Evolutionary conservation across 2,113 vertebrate species (phyloP).

Genomic region (Gasterosteus nipponicus): DNA sequence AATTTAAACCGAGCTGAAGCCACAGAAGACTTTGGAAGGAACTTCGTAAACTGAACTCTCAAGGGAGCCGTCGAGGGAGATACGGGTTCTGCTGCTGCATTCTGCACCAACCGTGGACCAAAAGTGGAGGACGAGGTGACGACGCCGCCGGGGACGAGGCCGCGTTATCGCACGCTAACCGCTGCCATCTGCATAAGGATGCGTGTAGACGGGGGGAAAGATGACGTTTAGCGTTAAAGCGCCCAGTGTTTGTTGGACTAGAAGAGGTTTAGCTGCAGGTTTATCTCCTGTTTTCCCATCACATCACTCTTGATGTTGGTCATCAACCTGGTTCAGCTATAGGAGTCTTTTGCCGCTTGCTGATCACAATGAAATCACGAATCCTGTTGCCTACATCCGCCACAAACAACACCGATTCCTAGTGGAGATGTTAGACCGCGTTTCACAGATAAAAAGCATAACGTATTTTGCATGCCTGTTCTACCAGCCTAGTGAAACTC

Average conservation of each 20-base stretch:
- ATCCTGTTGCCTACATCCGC: background rate
- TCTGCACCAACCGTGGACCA: background rate
- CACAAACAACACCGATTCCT: background rate
- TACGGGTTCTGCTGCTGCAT: background rate
- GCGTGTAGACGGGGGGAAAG: background rate
- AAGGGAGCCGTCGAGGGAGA: background rate
- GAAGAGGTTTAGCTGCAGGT: background rate
- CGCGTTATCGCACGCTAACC: background rate
- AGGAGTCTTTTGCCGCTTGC: too few relatives aligned
- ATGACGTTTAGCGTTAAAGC: too few relatives aligned
- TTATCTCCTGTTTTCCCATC: background rate
- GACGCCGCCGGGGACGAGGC: background rate
- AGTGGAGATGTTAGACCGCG: too few relatives aligned
- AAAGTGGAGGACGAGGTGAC: background rate
- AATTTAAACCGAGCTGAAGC: background rate
- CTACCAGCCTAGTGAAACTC: constrained; percentile 33
- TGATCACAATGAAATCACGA: background rate
- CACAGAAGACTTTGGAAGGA: background rate
- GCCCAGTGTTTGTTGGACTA: background rate
- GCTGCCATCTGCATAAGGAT: background rate
- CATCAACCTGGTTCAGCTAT: background rate
- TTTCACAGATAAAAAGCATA: constrained; percentile 29
- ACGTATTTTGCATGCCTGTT: constrained; percentile 39
- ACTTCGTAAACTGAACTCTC: background rate
- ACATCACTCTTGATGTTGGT: background rate